phyloP scores from a whole-genome alignment of 2,113 vertebrate species.

The Cyphomyrus plagiostoma region DNA sequence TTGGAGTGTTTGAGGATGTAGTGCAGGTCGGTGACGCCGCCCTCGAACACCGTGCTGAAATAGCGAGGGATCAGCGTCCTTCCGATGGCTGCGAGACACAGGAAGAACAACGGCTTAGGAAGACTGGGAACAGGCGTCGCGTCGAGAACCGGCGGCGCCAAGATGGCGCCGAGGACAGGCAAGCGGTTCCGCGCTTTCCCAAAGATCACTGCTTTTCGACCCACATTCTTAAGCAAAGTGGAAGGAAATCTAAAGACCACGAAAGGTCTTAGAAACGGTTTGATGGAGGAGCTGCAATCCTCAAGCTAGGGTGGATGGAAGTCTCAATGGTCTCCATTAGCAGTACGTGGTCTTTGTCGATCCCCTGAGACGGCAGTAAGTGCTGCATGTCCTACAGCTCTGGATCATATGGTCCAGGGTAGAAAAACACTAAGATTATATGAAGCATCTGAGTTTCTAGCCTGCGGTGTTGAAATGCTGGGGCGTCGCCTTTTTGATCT shows the following conservation, averaged over 20 bases:
- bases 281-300: background rate
- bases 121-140: background rate
- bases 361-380: background rate
- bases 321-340: background rate
- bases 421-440: background rate
- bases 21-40: slow-evolving; percentile 94
- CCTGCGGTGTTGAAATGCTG: background rate
- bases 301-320: background rate
- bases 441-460: background rate
- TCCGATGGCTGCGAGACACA: slow-evolving; percentile 81
- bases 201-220: background rate
- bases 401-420: background rate
- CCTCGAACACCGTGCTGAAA: slow-evolving; percentile 98
- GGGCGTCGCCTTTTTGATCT: background rate
- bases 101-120: slow-evolving; percentile 39
- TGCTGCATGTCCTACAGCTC: background rate
- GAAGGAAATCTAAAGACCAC: background rate
- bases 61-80: slow-evolving; percentile 97
- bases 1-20: slow-evolving; percentile 98
- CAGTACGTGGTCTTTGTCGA: background rate
- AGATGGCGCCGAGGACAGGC: background rate
- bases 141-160: background rate
- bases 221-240: background rate
- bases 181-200: background rate
- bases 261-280: background rate